A percentile compares a stretch with the other conserved stretches of the same genome.
Conservation (phyloP, 2,888 invertebrate species). For the Drosophila rubida region DNA sequence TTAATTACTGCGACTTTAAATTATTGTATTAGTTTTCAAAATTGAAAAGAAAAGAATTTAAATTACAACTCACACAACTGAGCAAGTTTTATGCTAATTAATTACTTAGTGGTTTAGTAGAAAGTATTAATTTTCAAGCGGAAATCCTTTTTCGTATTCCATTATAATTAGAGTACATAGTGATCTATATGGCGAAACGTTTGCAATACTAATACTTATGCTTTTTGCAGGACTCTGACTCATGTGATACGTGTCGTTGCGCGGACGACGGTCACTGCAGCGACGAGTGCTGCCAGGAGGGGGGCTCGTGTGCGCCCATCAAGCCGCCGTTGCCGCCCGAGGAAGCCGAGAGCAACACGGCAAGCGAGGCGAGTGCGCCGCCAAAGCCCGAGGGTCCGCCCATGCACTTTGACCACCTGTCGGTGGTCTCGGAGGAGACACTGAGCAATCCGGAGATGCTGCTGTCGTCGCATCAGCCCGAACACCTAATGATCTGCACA, state of each 20-base stretch:
- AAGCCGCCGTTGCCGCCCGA: constrained; percentile 53
- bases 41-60: too few relatives aligned
- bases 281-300: constrained; percentile 79
- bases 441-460: constrained; percentile 83
- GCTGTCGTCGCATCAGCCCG: constrained; percentile 59
- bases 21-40: too few relatives aligned
- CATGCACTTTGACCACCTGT: constrained; percentile 89
- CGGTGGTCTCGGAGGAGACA: constrained; percentile 91
- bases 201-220: too few relatives aligned
- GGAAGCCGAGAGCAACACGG: constrained; percentile 27
- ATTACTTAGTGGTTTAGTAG: too few relatives aligned
- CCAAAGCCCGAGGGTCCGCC: constrained; percentile 40
- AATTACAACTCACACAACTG: too few relatives aligned
- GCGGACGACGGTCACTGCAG: constrained; percentile 74
- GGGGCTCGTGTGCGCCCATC: constrained; percentile 71
- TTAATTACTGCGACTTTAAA: too few relatives aligned
- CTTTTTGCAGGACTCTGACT: constrained; percentile 85
- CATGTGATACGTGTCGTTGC: constrained; percentile 83
- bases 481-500: constrained; percentile 63
- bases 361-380: constrained; percentile 30
- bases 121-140: too few relatives aligned
- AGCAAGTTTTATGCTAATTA: too few relatives aligned
- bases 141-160: too few relatives aligned
- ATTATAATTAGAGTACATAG: too few relatives aligned
- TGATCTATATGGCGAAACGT: too few relatives aligned